phyloP scores from a whole-genome alignment of 2,888 invertebrate species.

The Orthosia gracilis region DNA sequence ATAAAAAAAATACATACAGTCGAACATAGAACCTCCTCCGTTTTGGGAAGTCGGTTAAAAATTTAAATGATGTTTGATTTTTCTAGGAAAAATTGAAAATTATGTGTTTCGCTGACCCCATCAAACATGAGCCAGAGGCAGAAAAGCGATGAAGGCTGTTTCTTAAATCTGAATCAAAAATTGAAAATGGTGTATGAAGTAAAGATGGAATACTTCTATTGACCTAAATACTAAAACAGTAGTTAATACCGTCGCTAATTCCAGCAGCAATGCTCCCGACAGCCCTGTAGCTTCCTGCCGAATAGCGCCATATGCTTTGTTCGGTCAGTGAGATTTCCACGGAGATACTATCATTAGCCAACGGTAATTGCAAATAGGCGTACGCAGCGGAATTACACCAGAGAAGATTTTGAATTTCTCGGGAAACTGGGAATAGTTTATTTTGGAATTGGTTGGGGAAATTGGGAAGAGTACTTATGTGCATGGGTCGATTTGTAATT shows the following conservation, averaged over 20 bases:
- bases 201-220: neutral
- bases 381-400: constrained; percentile 22
- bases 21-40: too few species aligned
- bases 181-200: neutral
- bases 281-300: constrained; percentile 45
- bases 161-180: too few species aligned
- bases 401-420: constrained; percentile 43
- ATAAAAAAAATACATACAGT: too few species aligned
- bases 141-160: too few species aligned
- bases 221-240: neutral
- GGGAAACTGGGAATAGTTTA: constrained; percentile 24
- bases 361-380: constrained; percentile 50
- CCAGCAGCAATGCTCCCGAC: constrained; percentile 5
- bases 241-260: neutral
- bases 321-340: constrained; percentile 61
- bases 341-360: constrained; percentile 59
- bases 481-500: neutral
- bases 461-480: neutral
- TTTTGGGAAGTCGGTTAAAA: too few species aligned
- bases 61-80: too few species aligned
- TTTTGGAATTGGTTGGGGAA: constrained; percentile 13
- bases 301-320: constrained; percentile 55
- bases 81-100: too few species aligned
- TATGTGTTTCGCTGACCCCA: too few species aligned
- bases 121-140: too few species aligned